Evolutionary conservation across 2,113 vertebrate species (phyloP).

Genomic region (Campylomormyrus tamandua): DNA sequence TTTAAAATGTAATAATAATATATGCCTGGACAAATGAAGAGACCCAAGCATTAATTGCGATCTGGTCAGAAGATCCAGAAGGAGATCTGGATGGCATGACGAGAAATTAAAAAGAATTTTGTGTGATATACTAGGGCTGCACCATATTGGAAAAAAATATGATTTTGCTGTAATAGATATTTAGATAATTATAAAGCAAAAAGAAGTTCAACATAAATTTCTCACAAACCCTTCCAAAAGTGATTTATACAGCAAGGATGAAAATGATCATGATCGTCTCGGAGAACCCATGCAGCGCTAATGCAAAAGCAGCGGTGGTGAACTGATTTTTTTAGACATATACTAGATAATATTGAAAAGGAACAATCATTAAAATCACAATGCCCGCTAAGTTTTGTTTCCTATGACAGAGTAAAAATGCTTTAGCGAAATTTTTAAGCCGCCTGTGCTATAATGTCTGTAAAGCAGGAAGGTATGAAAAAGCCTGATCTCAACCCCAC

Average conservation of each 20-base stretch:
- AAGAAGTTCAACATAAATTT: background rate
- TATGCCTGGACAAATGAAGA: too few species aligned
- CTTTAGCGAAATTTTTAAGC: background rate
- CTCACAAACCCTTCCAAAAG: background rate
- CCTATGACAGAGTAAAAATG: background rate
- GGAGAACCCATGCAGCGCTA: background rate
- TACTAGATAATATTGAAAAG: background rate
- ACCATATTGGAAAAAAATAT: background rate
- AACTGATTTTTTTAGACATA: background rate
- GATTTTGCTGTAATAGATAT: background rate
- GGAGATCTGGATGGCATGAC: too few species aligned
- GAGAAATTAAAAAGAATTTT: too few species aligned
- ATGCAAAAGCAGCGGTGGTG: background rate
- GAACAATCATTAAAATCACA: background rate
- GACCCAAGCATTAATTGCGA: too few species aligned
- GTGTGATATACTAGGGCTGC: too few species aligned
- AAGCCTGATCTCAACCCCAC: background rate
- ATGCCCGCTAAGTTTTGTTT: background rate
- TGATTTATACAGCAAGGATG: background rate
- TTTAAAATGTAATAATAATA: background rate
- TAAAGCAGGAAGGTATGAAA: background rate
- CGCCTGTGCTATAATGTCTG: background rate
- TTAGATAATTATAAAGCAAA: background rate
- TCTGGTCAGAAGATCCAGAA: too few species aligned
- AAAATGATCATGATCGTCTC: background rate